These are phyloP conservation scores for Apostichopus japonicus DNA, from an alignment of 35 echinoderm and acorn worm genomes.

Conservation along the genomic window DNA sequence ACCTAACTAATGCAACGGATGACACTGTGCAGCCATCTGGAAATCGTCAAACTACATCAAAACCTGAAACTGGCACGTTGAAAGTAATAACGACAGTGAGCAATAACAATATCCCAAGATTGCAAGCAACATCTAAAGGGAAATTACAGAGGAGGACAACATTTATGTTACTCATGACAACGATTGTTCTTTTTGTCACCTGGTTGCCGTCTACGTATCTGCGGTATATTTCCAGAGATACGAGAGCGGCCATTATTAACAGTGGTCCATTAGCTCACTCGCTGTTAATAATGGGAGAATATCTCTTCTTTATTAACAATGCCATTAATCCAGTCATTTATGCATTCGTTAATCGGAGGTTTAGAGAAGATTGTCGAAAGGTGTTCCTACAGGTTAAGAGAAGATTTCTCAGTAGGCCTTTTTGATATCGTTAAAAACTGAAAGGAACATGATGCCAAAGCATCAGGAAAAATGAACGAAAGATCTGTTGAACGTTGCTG, in stretches of 20 bases:
- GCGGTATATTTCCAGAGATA: neutral
- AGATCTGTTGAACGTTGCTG: no score
- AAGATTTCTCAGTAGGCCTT: no score
- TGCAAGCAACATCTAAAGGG: neutral
- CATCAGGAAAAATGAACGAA: no score
- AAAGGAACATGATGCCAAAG: no score
- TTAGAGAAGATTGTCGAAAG: slow-evolving; percentile 4
- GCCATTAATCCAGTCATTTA: slow-evolving; percentile 31
- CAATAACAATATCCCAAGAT: neutral
- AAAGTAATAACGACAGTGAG: neutral
- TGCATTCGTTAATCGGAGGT: slow-evolving; percentile 17
- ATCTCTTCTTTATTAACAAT: slow-evolving; percentile 27
- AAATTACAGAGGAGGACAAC: slow-evolving; percentile 6
- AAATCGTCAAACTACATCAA: neutral
- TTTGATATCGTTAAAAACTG: no score
- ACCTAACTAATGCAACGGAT: neutral
- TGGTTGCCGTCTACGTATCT: neutral
- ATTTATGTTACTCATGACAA: slow-evolving; percentile 16
- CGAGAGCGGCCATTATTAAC: neutral
- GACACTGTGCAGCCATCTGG: neutral
- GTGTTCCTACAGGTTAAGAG: neutral
- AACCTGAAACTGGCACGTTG: neutral
- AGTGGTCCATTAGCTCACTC: neutral
- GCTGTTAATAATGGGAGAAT: neutral
- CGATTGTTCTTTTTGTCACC: slow-evolving; percentile 1